A percentile compares a stretch with the other conserved stretches of the same genome.
These are phyloP conservation scores for Myopa testacea DNA, from an alignment of 2,888 invertebrate species.

Conservation along the genomic window DNA sequence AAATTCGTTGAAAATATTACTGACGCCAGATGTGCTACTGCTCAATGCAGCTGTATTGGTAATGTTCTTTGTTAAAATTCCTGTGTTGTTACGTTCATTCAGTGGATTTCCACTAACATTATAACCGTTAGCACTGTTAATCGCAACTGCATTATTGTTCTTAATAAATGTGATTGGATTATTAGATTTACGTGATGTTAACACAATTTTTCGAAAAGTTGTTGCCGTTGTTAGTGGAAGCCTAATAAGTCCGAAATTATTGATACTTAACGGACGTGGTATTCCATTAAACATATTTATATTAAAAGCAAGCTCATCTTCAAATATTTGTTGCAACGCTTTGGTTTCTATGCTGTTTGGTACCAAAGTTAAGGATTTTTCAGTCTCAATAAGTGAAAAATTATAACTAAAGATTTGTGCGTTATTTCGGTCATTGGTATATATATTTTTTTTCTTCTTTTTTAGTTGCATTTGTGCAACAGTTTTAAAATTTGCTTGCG, in stretches of 20 bases:
- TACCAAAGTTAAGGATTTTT: constrained; percentile 43
- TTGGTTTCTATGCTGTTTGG: constrained; percentile 14
- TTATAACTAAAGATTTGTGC: constrained; percentile 49
- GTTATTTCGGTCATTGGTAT: constrained; percentile 34
- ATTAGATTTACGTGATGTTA: constrained; percentile 62
- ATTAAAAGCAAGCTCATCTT: constrained; percentile 1
- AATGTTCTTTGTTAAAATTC: constrained; percentile 6
- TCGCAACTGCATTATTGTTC: constrained; percentile 28
- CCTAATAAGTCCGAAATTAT: constrained; percentile 61
- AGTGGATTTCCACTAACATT: background rate
- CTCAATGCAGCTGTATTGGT: background rate
- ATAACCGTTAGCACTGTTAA: constrained; percentile 51
- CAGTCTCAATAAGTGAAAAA: constrained; percentile 59
- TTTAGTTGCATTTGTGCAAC: constrained; percentile 43
- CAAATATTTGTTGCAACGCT: background rate
- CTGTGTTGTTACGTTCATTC: background rate
- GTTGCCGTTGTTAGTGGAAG: constrained; percentile 58
- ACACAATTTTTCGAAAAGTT: constrained; percentile 60
- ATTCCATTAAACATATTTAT: constrained; percentile 44
- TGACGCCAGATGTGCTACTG: constrained; percentile 4
- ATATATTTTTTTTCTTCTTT: background rate
- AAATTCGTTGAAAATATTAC: constrained; percentile 47
- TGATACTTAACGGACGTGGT: constrained; percentile 60
- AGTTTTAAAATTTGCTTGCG: constrained; percentile 58
- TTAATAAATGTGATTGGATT: constrained; percentile 56